Evolutionary conservation across 2,113 vertebrate genomes (phyloP).

Genomic region (Dascyllus trimaculatus): DNA sequence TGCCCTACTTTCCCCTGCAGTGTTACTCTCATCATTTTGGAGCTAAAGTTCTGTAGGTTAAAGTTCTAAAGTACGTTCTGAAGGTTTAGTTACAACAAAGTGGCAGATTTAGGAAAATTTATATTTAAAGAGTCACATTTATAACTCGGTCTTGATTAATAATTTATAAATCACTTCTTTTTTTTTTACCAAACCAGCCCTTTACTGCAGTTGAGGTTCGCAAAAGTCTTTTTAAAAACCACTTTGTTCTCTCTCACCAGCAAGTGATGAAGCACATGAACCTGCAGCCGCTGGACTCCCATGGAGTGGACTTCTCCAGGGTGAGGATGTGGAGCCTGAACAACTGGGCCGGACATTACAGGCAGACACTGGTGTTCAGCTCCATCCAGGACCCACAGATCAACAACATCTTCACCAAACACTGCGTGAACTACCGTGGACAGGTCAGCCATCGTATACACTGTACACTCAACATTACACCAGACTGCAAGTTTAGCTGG

Average conservation of each 20-base stretch:
- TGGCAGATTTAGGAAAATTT: too few species aligned
- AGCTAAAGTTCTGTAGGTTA: too few species aligned
- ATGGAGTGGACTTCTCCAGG: conserved; percentile 95
- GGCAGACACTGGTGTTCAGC: conserved; percentile 94
- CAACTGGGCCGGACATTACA: conserved; percentile 91
- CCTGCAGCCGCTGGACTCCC: conserved; percentile 92
- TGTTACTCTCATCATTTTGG: too few species aligned
- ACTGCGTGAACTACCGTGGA: conserved; percentile 91
- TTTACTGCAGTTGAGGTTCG: neutral
- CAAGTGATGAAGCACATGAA: conserved; percentile 94
- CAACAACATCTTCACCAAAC: conserved; percentile 92
- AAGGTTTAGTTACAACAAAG: too few species aligned
- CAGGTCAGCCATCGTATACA: conserved; percentile 83
- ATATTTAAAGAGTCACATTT: too few species aligned
- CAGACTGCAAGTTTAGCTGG: neutral
- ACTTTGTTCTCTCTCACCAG: conserved; percentile 73
- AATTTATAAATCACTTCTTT: too few species aligned
- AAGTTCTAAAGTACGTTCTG: too few species aligned
- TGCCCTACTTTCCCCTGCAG: too few species aligned
- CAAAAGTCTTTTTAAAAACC: neutral
- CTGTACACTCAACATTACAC: neutral
- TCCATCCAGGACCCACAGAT: conserved; percentile 93
- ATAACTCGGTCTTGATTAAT: too few species aligned
- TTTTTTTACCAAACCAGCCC: too few species aligned
- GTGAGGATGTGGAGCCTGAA: conserved; percentile 95